Percentiles rank a stretch among this genome's conserved stretches.
Conservation (phyloP, 1,140 invertebrate species). For the Heliconius congener region DNA sequence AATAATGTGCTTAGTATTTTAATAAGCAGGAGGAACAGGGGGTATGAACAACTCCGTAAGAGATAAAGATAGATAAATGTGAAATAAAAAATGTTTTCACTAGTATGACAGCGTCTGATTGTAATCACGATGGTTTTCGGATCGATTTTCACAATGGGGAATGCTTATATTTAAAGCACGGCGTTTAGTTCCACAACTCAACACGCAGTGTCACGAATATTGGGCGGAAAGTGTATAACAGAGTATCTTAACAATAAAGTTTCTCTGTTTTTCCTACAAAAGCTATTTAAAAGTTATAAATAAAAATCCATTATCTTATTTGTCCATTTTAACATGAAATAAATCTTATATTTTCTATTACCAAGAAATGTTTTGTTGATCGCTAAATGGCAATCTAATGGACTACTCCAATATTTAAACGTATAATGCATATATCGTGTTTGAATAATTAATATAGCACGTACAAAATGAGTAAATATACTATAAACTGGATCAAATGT, state of each 20-base stretch:
- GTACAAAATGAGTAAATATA: neutral
- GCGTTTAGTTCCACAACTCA: no score
- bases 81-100: no score
- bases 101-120: neutral
- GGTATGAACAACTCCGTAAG: no score
- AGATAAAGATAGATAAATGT: no score
- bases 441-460: conserved; percentile 18
- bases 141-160: neutral
- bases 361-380: neutral
- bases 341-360: neutral
- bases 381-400: neutral
- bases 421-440: conserved; percentile 15
- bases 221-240: no score
- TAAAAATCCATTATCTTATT: neutral
- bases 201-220: no score
- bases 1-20: no score
- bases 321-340: neutral
- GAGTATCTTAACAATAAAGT: no score
- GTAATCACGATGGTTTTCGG: neutral
- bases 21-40: no score
- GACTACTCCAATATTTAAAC: conserved; percentile 9
- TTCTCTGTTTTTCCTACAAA: neutral
- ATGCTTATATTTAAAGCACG: no score
- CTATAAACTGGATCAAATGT: conserved; percentile 17
- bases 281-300: neutral